Evolutionary conservation across 2,888 invertebrate species (phyloP), one percentile per base, ranked within the genome.

Genomic region (Lordiphosa fenestrarum): DNA sequence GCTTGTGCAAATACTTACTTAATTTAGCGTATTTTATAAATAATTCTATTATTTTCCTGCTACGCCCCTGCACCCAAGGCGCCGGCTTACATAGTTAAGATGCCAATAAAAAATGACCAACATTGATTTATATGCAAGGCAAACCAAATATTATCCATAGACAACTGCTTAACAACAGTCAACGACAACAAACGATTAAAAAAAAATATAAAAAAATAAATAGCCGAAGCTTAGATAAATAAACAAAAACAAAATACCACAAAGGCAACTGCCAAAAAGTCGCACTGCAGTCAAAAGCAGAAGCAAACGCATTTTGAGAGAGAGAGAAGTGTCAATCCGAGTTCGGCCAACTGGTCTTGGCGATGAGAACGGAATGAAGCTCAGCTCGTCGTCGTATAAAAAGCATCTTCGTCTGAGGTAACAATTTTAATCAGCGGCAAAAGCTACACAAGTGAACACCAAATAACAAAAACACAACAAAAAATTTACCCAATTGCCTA

Each of bases 391-490:
- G 42, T 39, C 46, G 70, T 87, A 87, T 87, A 87, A 87, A 87
- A 88, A 87, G 88, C 88, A 87, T 87, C 87, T 87, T 86, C 75
- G 73, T 73, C 60, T 70, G 66, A 68, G 71, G 74, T 73, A 78
- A 84, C 78, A 86, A 84, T 87, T 87, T 87, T 87, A 87, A 88
- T 87, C 88, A 87, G 77, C 76, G 65, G 71, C 73, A 73, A 75
- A 74, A 86, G 88, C 88, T 87, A 71, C 71, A 41, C 46, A 57
- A 40, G 52, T 40, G 40, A 54, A 57, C 59, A 41, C 9, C 57
- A 9, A 6, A 15, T 15, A 15, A 15, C 15, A 33, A 13, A 21
- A 54, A 60, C 62, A 73, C 70, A 53, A 60, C 64, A 73, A 73
- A 53, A 56, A 66, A 56, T 46, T 46, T 41, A 56, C 10, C 10